phyloP scores from a whole-genome alignment of 2,113 vertebrate species.

The Siphamia tubifer region DNA sequence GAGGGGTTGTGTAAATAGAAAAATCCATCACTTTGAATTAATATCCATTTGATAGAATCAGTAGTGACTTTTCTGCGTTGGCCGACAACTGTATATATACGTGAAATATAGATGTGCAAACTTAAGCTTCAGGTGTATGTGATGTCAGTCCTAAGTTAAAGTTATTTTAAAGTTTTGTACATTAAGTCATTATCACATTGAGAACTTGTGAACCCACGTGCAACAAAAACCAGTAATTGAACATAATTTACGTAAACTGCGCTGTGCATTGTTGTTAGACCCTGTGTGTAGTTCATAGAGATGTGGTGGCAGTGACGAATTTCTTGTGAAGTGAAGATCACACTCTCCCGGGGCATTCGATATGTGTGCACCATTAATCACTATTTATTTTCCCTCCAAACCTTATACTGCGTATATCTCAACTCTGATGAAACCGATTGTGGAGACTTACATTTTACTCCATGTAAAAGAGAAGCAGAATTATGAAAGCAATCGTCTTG shows the following conservation, averaged over 20 bases:
- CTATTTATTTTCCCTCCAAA: neutral
- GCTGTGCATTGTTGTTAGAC: slow-evolving; percentile 42
- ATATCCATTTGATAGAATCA: slow-evolving; percentile 55
- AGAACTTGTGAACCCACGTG: slow-evolving; percentile 66
- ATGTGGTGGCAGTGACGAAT: slow-evolving; percentile 22
- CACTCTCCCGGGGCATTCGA: neutral
- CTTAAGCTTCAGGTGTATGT: neutral
- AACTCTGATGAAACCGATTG: neutral
- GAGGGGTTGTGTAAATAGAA: slow-evolving; percentile 55
- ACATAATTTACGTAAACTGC: slow-evolving; percentile 8
- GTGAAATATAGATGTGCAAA: neutral
- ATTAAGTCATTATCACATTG: slow-evolving; percentile 64
- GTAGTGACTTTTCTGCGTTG: slow-evolving; percentile 20
- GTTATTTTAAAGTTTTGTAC: slow-evolving; percentile 44
- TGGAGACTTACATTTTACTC: neutral
- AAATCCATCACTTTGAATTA: slow-evolving; percentile 63
- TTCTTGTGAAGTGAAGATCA: slow-evolving; percentile 26
- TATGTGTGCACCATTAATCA: slow-evolving; percentile 2
- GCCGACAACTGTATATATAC: neutral
- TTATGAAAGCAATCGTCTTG: neutral
- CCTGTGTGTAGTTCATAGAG: neutral
- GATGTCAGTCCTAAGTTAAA: neutral
- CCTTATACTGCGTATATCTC: neutral
- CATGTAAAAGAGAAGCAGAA: neutral
- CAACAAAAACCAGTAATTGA: slow-evolving; percentile 28